Conservation (phyloP, 2,888 invertebrate genomes). For the Lycia hirtaria region DNA sequence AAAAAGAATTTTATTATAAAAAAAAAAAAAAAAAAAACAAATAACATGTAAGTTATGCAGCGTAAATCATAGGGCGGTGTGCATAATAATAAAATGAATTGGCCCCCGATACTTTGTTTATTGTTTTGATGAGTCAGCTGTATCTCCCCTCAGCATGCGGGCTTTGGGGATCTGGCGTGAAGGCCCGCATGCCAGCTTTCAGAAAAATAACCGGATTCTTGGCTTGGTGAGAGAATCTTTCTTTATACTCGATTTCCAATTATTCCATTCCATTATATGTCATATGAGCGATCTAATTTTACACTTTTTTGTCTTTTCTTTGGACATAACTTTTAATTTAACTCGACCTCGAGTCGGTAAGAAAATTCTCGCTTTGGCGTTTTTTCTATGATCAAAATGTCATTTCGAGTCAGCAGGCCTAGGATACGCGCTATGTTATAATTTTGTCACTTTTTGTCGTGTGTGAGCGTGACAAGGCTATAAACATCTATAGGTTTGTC, state of each 20-base stretch:
- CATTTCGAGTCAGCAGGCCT: no score
- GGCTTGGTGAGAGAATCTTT: conserved; percentile 36
- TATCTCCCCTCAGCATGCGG: conserved; percentile 65
- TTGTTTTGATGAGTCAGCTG: conserved; percentile 85
- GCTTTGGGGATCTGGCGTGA: conserved; percentile 47
- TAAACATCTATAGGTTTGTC: no score
- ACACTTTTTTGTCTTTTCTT: no score
- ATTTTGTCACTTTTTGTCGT: no score
- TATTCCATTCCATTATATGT: no score
- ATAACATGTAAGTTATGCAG: conserved; percentile 64
- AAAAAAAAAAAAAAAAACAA: neutral
- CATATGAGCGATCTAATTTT: no score
- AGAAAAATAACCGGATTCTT: conserved; percentile 59
- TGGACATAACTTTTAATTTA: no score
- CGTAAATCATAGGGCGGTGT: conserved; percentile 82
- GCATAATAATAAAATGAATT: conserved; percentile 84
- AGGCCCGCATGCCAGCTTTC: conserved; percentile 68
- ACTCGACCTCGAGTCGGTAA: no score
- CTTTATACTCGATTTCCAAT: neutral
- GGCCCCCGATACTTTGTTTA: conserved; percentile 84
- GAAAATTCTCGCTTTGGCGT: no score
- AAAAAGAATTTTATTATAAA: neutral
- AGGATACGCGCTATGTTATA: no score
- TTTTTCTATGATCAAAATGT: no score
- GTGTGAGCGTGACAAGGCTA: no score